These are phyloP conservation scores for Colletes gigas DNA, from an alignment of 1,140 invertebrate genomes.

Conservation along the genomic window DNA sequence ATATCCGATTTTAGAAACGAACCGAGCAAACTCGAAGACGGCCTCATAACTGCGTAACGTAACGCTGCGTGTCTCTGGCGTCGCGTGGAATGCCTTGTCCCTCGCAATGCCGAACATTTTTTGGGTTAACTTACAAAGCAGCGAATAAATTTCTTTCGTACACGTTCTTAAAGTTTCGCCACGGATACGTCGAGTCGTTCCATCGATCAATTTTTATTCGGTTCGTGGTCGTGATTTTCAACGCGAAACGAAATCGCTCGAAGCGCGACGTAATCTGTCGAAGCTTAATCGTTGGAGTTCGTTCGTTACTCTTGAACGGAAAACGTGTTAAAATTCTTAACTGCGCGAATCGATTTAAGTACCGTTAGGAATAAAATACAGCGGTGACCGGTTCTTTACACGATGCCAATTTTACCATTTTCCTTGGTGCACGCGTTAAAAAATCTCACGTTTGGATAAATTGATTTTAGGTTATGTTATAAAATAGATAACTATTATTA, in stretches of 20 bases:
- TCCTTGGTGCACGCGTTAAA: too few relatives aligned
- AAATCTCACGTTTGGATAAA: too few relatives aligned
- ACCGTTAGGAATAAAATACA: conserved; percentile 3
- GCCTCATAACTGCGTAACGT: conserved; percentile 59
- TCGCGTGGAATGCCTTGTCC: conserved; percentile 2
- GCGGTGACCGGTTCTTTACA: too few relatives aligned
- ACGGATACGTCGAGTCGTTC: too few relatives aligned
- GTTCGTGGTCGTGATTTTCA: conserved; percentile 1
- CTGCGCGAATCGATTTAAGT: conserved; percentile 1
- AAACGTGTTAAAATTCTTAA: neutral
- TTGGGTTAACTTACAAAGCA: too few relatives aligned
- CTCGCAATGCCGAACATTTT: neutral
- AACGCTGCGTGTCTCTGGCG: conserved; percentile 5
- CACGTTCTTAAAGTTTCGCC: too few relatives aligned
- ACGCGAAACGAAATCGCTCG: conserved; percentile 14
- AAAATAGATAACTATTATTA: too few relatives aligned
- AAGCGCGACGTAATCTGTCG: conserved; percentile 12
- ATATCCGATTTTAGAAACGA: conserved; percentile 80
- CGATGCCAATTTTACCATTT: too few relatives aligned
- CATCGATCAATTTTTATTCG: conserved; percentile 2
- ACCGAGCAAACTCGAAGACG: conserved; percentile 69
- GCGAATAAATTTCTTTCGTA: too few relatives aligned
- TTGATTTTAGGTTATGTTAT: too few relatives aligned
- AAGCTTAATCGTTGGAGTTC: conserved; percentile 28
- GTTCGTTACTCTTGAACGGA: conserved; percentile 18